Evolutionary conservation across 2,888 invertebrate genomes (phyloP).

Genomic region (Pseudeuparius sepicola): DNA sequence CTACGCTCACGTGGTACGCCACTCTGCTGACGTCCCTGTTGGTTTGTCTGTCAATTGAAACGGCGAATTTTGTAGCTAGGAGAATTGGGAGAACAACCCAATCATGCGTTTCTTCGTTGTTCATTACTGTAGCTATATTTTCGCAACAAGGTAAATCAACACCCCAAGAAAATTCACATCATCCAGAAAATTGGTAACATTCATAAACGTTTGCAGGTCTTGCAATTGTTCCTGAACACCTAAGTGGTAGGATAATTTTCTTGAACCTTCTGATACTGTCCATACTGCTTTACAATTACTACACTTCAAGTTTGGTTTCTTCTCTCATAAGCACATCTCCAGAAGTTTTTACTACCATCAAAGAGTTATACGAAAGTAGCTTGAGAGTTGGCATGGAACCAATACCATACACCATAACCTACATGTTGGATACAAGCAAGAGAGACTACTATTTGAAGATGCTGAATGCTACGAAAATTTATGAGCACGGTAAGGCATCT

Average conservation of each 20-base stretch:
- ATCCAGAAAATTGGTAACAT: too few relatives aligned
- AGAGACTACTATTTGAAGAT: conserved; percentile 23
- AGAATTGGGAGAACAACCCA: conserved; percentile 24
- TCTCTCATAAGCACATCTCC: conserved; percentile 45
- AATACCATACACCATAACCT: conserved; percentile 40
- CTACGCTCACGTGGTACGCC: conserved; percentile 37
- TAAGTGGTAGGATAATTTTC: conserved; percentile 30
- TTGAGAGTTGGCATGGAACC: conserved; percentile 44
- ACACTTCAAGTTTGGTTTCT: conserved; percentile 50
- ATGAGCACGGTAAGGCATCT: conserved; percentile 11
- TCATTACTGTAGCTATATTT: conserved; percentile 28
- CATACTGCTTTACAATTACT: conserved; percentile 46
- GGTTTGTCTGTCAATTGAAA: conserved; percentile 35
- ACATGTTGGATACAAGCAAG: conserved; percentile 23
- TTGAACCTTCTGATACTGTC: conserved; percentile 31
- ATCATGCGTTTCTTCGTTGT: conserved; percentile 39
- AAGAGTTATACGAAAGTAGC: conserved; percentile 42
- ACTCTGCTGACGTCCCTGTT: conserved; percentile 32
- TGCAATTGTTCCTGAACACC: conserved; percentile 24
- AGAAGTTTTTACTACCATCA: conserved; percentile 41
- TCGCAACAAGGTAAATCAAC: conserved; percentile 30
- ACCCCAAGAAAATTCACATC: too few relatives aligned
- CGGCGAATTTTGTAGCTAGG: conserved; percentile 35
- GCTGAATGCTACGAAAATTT: conserved; percentile 27
- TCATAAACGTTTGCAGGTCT: conserved; percentile 29